Base-by-base conservation (phyloP, 2,797 vertebrate species). In the Galago senegalensis region DNA sequence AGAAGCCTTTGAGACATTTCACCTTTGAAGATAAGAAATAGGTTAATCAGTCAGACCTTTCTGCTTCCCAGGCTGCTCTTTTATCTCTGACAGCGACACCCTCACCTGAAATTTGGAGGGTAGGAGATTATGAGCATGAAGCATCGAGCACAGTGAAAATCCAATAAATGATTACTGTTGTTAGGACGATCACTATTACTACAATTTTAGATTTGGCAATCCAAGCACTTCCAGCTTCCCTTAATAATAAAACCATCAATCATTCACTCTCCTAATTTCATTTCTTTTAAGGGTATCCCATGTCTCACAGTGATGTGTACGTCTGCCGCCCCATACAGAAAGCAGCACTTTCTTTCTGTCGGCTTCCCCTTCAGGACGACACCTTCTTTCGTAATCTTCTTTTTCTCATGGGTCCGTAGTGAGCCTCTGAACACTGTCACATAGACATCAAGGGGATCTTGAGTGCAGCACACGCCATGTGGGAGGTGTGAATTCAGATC, bases 1-100 rank as follows among this genome's bases (percentile, higher is more conserved):
- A 89, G 82, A 73, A 96, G 60, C 40, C 81, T 94, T 83, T 76
- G 70, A 92, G 34, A 93, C 94, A 86, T 93, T 96, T 95, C 70
- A 86, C 87, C 69, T 95, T 67, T n/a, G 65, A 94, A 79, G 76
- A 90, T 94, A 94, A 95, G 89, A 94, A 94, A 69, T 58, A 92
- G 88, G 77, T 96, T 94, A 95, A 85, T 95, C 77, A 96, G 89
- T 37, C 65, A 89, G 91, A 93, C 61, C 87, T 96, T 58, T 69
- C 73, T n/a, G 46, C 43, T 90, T 96, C 72, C 31, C 63, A 40
- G 67, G 49, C 34, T 87, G 43, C 73, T 96, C 1, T 87, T 94
- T 96, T 93, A 65, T 93, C 87, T 97, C 92, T 72, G 89, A 79
- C 31, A 72, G 56, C 79, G 84, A 85, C 73, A 60, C 79, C 56